Base-by-base conservation (phyloP, 2,888 invertebrate species). In the Furcula furcula region DNA sequence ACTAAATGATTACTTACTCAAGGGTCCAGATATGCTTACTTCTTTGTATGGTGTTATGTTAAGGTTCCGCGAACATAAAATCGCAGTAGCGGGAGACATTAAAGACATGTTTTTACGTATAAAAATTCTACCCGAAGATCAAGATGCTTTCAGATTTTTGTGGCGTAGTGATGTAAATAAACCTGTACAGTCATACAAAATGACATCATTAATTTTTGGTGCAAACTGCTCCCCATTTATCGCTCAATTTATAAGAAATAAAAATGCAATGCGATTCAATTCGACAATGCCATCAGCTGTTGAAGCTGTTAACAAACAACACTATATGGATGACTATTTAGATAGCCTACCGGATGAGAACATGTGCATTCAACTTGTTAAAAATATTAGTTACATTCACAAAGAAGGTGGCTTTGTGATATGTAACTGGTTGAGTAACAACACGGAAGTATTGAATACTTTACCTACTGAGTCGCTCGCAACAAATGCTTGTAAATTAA, bases 321-420 rank as follows among this genome's bases (percentile, higher is more conserved):
- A 53, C 15, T 56, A 51, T 7, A 38, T 54, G 35, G 55, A 56
- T 22, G 59, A 59, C 19, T 58, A 50, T 29, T 43, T 60, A 15
- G 46, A 55, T 9, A 49, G 54, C 16, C 1, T 45, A 10, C 23
- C 28, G 1, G 46, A 51, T 9, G 50, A 20, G 9, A 2, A 20
- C n/a, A 3, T 20, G 20, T 7, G n/a, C 9, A 9, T 20, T n/a
- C 7, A 20, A 7, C 7, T 20, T 3, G 22, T 11, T 4, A 22
- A 22, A n/a, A n/a, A 22, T n/a, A n/a, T 22, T n/a, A 22, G 11
- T 2, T 6, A 22, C 6, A 22, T 22, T 6, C 22, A 22, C 22
- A n/a, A n/a, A 22, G 2, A 10, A 22, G 11, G 22, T 11, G 22
- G 11, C 7, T 22, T 5, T 11, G 22, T 11, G 11, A 22, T 22